A percentile compares a stretch with the other conserved stretches of the same genome.
These are phyloP conservation scores for Cacoxenus indagator DNA, from an alignment of 2,888 invertebrate genomes.

Conservation along the genomic window DNA sequence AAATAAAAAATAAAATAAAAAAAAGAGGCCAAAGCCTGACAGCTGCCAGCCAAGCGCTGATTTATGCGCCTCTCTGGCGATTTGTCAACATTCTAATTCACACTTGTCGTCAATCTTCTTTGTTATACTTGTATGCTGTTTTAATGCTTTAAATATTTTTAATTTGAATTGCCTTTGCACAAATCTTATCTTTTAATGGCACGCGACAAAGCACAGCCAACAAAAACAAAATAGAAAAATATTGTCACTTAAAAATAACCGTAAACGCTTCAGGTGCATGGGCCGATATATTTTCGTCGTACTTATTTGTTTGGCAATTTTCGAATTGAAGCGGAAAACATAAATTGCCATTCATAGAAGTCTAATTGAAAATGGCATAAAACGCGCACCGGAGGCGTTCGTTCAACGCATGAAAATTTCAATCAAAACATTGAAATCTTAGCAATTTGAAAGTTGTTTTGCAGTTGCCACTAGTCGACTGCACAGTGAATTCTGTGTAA, in stretches of 20 bases:
- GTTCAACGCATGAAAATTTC: too few species aligned
- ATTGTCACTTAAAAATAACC: background rate
- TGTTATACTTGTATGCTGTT: background rate
- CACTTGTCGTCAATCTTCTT: slow-evolving; percentile 7
- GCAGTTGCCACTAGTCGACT: background rate
- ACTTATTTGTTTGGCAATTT: too few species aligned
- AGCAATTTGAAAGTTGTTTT: slow-evolving; percentile 10
- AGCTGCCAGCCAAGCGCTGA: background rate
- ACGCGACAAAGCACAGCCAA: background rate
- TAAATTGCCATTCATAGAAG: background rate
- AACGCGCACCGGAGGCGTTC: slow-evolving; percentile 2
- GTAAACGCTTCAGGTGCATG: background rate
- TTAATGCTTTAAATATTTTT: background rate
- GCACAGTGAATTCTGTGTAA: background rate
- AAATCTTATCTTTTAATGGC: slow-evolving; percentile 4
- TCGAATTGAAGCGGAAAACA: background rate
- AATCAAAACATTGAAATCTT: background rate
- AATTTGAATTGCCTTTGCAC: background rate
- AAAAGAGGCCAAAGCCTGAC: background rate
- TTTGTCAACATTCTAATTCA: slow-evolving; percentile 13
- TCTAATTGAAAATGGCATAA: slow-evolving; percentile 1
- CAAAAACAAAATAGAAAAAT: background rate
- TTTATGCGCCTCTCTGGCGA: background rate
- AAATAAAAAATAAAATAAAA: background rate
- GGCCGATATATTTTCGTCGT: background rate